A percentile compares a stretch with the other conserved stretches of the same genome.
Conservation (phyloP, 2,797 vertebrate species). For the Galago senegalensis region DNA sequence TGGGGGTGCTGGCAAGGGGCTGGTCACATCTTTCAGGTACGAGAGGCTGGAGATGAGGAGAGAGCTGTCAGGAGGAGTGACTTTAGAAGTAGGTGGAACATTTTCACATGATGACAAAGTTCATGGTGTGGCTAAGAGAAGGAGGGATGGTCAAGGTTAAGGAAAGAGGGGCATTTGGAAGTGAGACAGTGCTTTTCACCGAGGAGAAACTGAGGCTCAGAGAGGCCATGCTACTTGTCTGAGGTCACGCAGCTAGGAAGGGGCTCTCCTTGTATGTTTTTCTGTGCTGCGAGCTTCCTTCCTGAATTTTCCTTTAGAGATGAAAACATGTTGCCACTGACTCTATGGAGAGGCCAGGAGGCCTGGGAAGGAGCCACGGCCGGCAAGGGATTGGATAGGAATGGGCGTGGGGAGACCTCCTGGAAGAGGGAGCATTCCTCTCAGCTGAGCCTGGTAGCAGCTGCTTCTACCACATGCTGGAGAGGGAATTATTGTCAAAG, state of each 20-base stretch:
- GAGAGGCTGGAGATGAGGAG: not conserved
- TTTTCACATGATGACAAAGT: not conserved
- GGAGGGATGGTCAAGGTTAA: not conserved
- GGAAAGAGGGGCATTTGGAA: not conserved
- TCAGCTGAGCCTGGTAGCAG: not conserved
- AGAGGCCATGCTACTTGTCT: not conserved
- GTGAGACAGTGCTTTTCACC: not conserved
- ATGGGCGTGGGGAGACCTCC: not conserved
- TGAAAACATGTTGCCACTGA: not conserved
- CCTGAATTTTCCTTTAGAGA: not conserved
- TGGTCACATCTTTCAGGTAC: not conserved
- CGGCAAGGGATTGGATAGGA: rapidly evolving
- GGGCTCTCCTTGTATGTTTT: not conserved
- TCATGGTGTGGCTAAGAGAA: not conserved
- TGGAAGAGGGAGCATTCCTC: not conserved
- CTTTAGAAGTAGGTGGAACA: not conserved
- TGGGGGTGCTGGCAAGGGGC: not conserved
- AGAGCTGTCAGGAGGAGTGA: not conserved
- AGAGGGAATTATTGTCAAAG: not conserved
- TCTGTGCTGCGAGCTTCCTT: not conserved
- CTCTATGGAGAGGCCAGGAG: not conserved
- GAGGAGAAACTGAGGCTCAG: not conserved
- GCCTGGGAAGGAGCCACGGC: not conserved
- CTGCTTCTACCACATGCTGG: no score
- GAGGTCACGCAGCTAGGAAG: not conserved